Base-by-base conservation (phyloP, 2,888 invertebrate genomes). In the Notodonta dromedarius region DNA sequence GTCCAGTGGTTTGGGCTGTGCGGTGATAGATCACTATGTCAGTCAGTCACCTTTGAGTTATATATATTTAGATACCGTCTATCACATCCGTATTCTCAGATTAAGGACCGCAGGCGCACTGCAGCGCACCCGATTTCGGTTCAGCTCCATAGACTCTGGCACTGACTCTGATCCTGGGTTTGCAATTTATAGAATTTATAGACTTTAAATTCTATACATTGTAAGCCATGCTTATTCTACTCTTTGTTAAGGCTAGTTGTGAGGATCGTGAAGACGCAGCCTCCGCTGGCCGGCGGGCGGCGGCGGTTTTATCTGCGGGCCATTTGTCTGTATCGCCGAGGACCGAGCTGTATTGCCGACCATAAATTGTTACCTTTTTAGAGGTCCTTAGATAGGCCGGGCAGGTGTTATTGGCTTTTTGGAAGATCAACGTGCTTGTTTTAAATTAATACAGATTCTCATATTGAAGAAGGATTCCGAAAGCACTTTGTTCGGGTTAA, bases 331-430 rank as follows among this genome's bases (percentile, higher is more conserved):
- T 11, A 50, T 50, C 16, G 50, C 8, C 16, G 2, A 3, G 7
- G 8, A 50, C 9, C 50, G 50, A 46, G 46, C 50, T 16, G 50
- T 50, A 50, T 16, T 16, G 50, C 16, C 50, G 16, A 8, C 50
- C 50, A 50, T 50, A 50, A 50, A 50, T 50, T 50, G 50, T 16
- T 50, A 50, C 50, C 50, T 50, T 50, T 50, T 50, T 50, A 50
- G 50, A 8, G 50, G 0, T 50, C 8, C 50, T 16, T 46, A n/a
- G 9, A 42, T 12, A 11, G 11, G 42, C 42, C 9, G n/a, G 46
- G n/a, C 46, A 6, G n/a, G 46, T n/a, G 5, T 46, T 46, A 46
- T 46, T n/a, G 1, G 4, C 13, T 46, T n/a, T n/a, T 12, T 42
- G 12, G 42, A 46, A n/a, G n/a, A 6, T n/a, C 42, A 11, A n/a